Base-by-base conservation (phyloP, 2,113 vertebrate genomes). In the Furnarius figulus region DNA sequence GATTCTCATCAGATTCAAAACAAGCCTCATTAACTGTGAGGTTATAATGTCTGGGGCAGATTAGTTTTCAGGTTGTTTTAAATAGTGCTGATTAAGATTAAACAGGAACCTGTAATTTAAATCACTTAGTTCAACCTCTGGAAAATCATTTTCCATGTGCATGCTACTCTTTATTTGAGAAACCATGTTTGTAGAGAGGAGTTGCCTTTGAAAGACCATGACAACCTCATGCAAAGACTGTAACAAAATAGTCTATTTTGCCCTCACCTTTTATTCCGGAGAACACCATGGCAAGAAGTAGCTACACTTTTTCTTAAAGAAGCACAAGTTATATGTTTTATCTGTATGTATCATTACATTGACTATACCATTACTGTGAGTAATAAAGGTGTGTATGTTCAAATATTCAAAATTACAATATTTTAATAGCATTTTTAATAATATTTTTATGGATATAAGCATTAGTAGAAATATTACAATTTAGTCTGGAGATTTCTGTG, bases 1-100 rank as follows among this genome's bases (percentile, higher is more conserved):
- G 96, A 93, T 75, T 66, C 14, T 94, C 63, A 91, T 84, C 68
- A 91, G 72, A 96, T 93, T 93, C 39, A 71, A 92, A 95, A 89
- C 5, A 96, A 94, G 47, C 62, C 67, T 85, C 65, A 96, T 95
- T 97, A 92, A 84, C 47, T 25, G 1, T 31, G 65, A 87, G 63
- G 42, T 87, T 94, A 56, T 72, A 90, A 85, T 4, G 4, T 89
- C 81, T 65, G 72, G 55, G 44, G 50, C 23, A 79, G 40, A 96
- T 88, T 72, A 80, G 33, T 40, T 86, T 94, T 95, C 56, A 53
- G 35, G 61, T 59, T 88, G 21, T 63, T 95, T 95, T 95, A 84
- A 94, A 92, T 78, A 95, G 50, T 77, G 71, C 70, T 92, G 88
- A 94, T 76, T 46, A 90, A 74, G 61, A 82, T 90, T 78, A 93